Conservation (phyloP, 1,140 invertebrate genomes). For the Globodera rostochiensis region DNA sequence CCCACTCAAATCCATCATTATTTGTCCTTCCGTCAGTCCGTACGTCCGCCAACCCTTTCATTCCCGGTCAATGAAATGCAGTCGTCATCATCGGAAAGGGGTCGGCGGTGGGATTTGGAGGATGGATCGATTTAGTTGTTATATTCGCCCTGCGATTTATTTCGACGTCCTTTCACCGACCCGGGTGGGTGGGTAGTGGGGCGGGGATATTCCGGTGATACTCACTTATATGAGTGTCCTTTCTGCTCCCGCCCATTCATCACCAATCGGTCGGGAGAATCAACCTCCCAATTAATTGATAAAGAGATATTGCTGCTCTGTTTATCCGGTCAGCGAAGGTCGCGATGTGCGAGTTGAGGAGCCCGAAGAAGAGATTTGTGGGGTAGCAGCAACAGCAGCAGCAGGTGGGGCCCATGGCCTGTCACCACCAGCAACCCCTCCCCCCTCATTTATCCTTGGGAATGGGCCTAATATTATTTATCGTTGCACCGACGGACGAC, state of each 20-base stretch:
- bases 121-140: slow-evolving; percentile 1
- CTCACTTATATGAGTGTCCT: no score
- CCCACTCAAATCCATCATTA: not conserved
- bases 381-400: not conserved
- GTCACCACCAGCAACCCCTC: no score
- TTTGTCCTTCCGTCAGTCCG: not conserved
- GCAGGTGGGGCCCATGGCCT: not conserved
- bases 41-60: not conserved
- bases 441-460: not conserved
- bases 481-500: not conserved
- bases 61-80: not conserved
- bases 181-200: not conserved
- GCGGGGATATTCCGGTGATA: no score
- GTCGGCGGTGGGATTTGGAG: not conserved
- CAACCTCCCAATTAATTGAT: not conserved
- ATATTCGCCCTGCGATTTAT: not conserved
- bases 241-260: no score
- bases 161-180: not conserved
- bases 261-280: no score
- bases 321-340: not conserved
- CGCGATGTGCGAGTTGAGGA: not conserved
- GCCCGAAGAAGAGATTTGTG: not conserved
- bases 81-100: not conserved
- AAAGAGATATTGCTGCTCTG: not conserved
- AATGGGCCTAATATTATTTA: slow-evolving; percentile 1